Evolutionary conservation across 1,140 invertebrate species (phyloP).

Genomic region (Orchesella cincta): DNA sequence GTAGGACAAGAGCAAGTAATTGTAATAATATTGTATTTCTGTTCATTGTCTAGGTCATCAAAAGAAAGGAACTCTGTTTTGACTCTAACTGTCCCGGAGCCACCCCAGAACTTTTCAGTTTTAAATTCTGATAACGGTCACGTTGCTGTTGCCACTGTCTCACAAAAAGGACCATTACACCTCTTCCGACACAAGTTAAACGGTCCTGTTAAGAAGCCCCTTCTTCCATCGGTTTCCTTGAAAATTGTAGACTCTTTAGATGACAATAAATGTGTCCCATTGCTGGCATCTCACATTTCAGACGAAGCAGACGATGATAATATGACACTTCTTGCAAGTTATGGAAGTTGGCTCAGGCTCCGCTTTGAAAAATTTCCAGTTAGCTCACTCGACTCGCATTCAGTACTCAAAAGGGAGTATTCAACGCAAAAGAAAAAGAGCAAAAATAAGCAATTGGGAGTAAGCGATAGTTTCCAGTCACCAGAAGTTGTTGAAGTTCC

Average conservation of each 20-base stretch:
- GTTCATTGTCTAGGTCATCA: constrained; percentile 33
- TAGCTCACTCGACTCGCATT: constrained; percentile 10
- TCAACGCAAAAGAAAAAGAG: constrained; percentile 15
- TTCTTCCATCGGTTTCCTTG: constrained; percentile 72
- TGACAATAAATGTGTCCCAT: constrained; percentile 60
- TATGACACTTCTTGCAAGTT: constrained; percentile 24
- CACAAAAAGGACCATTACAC: constrained; percentile 72
- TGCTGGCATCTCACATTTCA: constrained; percentile 58
- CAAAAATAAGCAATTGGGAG: neutral
- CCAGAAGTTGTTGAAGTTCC: constrained; percentile 33
- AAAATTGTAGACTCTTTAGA: constrained; percentile 64
- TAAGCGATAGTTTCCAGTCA: neutral
- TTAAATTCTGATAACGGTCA: constrained; percentile 68
- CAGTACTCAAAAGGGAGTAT: constrained; percentile 36
- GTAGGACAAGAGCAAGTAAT: neutral
- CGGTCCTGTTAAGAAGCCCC: constrained; percentile 67
- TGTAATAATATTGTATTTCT: constrained; percentile 20
- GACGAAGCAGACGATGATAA: constrained; percentile 55
- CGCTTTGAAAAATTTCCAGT: constrained; percentile 45
- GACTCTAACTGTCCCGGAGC: constrained; percentile 49
- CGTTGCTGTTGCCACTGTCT: constrained; percentile 64
- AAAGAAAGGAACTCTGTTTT: constrained; percentile 48
- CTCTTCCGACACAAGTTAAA: constrained; percentile 74
- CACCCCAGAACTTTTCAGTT: constrained; percentile 39
- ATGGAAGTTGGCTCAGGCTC: constrained; percentile 43